Evolutionary conservation across 2,888 invertebrate genomes (phyloP), one percentile per base, ranked within the genome.

Genomic region (Cerastis leucographa): DNA sequence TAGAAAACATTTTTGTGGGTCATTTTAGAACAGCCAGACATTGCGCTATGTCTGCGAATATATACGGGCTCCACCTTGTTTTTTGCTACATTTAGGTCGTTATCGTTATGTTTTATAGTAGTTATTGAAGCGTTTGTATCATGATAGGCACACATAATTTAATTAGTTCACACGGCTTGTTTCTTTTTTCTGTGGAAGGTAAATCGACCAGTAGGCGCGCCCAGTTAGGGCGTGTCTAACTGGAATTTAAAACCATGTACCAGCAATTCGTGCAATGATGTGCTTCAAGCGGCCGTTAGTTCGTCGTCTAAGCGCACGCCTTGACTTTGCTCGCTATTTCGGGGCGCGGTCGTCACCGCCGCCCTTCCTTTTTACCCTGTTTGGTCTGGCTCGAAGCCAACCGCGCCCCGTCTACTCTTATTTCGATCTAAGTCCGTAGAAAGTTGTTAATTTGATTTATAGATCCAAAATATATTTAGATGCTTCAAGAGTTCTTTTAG

Each of bases 281-380:
- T 87, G 88, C 89, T 90, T 86, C 70, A 89, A 88, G 84, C 81
- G 84, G 78, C 87, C 81, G 89, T 90, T 87, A 88, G 88, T 89
- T 88, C 88, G 89, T 88, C 87, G 87, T 86, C 88, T 89, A 91
- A 91, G 90, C 89, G 92, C 94, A 94, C 95, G 95, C 96, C 96
- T 95, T 96, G 96, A 95, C 96, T 96, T 96, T 95, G 94, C 94
- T 92, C 94, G 96, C 96, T 96, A 96, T 96, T 95, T 96, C 92
- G 92, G 92, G 96, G 96, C 93, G 95, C 95, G 94, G 94, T 92
- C 92, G 92, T 87, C 92, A 94, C 91, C 94, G 93, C 93, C 95
- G 93, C 92, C 94, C 94, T 94, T 94, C 91, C 95, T 96, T 96
- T 96, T 96, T 95, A 95, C 96, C 95, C 95, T 95, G 94, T 96